Conservation (phyloP, 2,888 invertebrate genomes). For the Drosophila affinis region DNA sequence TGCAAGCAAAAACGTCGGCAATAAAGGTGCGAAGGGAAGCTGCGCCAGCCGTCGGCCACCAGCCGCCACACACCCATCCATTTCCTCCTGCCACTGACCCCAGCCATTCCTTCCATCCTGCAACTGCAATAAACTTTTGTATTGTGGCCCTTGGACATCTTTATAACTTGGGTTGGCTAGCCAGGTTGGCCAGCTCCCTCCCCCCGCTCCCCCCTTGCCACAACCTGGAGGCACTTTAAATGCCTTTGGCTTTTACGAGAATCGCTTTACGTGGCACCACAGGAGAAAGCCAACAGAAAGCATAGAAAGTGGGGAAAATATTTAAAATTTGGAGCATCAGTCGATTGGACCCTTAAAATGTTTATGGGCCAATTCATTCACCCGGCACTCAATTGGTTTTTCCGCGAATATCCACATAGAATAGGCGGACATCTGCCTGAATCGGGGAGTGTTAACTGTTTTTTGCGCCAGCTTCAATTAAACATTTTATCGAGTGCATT, state of each 20-base stretch:
- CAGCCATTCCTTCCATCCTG: not conserved
- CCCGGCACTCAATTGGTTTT: conserved; percentile 40
- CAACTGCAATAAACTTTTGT: conserved; percentile 66
- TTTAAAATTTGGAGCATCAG: conserved; percentile 36
- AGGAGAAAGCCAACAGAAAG: conserved; percentile 9
- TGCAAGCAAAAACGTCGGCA: conserved; percentile 40
- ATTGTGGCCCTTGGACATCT: conserved; percentile 65
- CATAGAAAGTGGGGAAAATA: conserved; percentile 1
- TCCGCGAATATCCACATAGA: not conserved
- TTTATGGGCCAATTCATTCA: conserved; percentile 45
- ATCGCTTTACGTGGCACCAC: conserved; percentile 31
- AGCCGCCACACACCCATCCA: conserved; percentile 13
- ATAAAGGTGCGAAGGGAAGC: conserved; percentile 42
- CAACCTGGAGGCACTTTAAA: conserved; percentile 45
- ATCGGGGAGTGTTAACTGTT: not conserved
- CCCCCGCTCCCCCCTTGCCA: conserved; percentile 13
- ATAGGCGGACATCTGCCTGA: conserved; percentile 2
- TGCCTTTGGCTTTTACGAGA: conserved; percentile 55
- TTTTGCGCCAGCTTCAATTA: conserved; percentile 37
- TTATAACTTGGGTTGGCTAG: conserved; percentile 65
- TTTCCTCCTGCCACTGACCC: not conserved
- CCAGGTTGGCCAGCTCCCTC: no score
- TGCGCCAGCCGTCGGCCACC: not conserved
- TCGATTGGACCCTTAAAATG: conserved; percentile 45
- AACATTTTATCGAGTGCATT: conserved; percentile 36